Evolutionary conservation across 2,113 vertebrate species (phyloP), one percentile per base, ranked within the genome.

Genomic region (Sinocyclocheilus grahami): DNA sequence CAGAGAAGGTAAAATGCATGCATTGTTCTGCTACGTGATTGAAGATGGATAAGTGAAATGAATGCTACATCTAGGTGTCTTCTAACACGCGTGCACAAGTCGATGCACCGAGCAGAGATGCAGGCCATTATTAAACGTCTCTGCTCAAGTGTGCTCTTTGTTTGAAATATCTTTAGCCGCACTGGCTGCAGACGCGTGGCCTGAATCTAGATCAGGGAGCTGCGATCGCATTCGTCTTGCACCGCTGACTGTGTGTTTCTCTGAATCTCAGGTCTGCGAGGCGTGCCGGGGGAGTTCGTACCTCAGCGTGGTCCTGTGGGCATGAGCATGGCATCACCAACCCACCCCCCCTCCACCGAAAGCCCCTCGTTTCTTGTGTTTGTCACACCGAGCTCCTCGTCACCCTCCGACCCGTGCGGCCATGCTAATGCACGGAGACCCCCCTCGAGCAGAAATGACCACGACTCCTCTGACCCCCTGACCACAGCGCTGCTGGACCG

Each of bases 291-390:
- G 96, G 98, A 97, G 94, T 98, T 95, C 91, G 95, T 97, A 96
- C 97, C 97, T 98, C 98, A 99, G 97, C 96, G 97, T 94, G 97
- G 97, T 97, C 97, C 97, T 96, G 95, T 98, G 97, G 97, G 97
- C 96, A 97, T 99, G 96, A 97, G 96, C 97, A 98, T 98, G 98
- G 96, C 97, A 95, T 97, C 97, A 92, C 94, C 42, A 8, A 42
- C 42, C 42, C 42, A 42, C 42, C 42, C 95, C 95, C 95, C 96
- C 76, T 86, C 72, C 84, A 74, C 80, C 74, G 62, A 71, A 58
- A 62, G 53, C 30, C 58, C 33, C 20, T 24, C 55, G 58, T 63
- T 12, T 80, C 33, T 9, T 20, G 16, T 20, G 8, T 42, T 22
- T 42, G 69, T 42, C 69, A 24, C 60, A 63, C 60, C 22, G 22